Evolutionary conservation across 2,113 vertebrate species (phyloP).

Genomic region (Nothocercus julius): DNA sequence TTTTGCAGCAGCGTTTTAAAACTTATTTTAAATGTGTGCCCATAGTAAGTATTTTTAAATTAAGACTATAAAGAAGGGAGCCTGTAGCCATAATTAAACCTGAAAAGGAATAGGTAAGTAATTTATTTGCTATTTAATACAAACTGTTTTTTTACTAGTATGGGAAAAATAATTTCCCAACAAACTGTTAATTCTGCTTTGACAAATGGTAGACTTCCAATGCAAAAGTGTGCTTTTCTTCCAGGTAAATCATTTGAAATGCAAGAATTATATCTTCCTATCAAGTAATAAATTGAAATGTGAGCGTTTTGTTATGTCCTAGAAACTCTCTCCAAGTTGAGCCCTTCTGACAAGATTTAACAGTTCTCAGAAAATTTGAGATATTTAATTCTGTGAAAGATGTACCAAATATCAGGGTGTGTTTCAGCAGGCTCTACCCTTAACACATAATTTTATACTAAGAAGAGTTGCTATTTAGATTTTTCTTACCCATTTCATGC

Average conservation of each 20-base stretch:
- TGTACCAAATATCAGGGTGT: not conserved
- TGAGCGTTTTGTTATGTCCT: conserved; percentile 16
- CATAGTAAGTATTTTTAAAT: not conserved
- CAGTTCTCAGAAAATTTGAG: conserved; percentile 24
- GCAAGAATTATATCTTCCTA: conserved; percentile 25
- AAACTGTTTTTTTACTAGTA: not conserved
- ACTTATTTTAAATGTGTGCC: not conserved
- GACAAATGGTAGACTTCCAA: not conserved
- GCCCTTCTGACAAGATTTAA: conserved; percentile 44
- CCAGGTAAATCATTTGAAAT: conserved; percentile 39
- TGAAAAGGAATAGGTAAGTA: not conserved
- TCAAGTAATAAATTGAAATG: conserved; percentile 45
- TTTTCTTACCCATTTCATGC: not conserved
- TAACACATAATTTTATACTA: not conserved
- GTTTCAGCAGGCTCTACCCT: conserved; percentile 12
- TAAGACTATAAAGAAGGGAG: not conserved
- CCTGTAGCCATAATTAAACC: not conserved
- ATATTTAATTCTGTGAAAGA: conserved; percentile 10
- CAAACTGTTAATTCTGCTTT: conserved; percentile 4
- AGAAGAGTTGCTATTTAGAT: not conserved
- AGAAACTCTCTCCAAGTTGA: conserved; percentile 34
- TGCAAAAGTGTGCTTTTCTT: conserved; percentile 14
- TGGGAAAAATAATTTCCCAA: not conserved
- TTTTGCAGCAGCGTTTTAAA: not conserved
- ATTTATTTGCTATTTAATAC: not conserved